Percentiles rank a stretch among this genome's conserved stretches.
These are phyloP conservation scores for Glaucomys volans DNA, from an alignment of 2,113 vertebrate genomes.

Conservation along the genomic window DNA sequence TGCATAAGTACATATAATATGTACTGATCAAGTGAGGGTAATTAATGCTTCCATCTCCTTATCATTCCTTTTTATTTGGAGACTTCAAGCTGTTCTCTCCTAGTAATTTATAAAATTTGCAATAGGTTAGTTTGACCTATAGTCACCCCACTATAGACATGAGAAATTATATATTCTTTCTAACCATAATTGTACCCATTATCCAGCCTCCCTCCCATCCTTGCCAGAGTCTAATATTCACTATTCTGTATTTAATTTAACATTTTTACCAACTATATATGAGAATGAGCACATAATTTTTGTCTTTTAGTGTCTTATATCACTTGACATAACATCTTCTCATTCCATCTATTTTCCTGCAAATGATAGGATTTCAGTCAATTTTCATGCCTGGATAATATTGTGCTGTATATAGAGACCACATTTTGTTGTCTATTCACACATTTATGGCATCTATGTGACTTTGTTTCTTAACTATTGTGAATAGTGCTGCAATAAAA, in stretches of 20 bases:
- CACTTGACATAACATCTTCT: not conserved
- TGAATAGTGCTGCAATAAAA: not conserved
- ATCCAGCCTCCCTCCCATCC: rapidly evolving
- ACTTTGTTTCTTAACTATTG: not conserved
- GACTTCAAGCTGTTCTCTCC: not conserved
- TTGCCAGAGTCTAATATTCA: not conserved
- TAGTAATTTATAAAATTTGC: not conserved
- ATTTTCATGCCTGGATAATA: not conserved
- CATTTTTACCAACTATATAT: not conserved
- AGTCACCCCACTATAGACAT: not conserved
- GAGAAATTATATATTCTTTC: not conserved
- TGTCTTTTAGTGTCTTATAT: not conserved
- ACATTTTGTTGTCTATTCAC: not conserved
- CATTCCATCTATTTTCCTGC: not conserved
- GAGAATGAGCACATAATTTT: not conserved
- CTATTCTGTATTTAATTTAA: not conserved
- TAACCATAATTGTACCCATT: not conserved
- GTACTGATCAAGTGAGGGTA: not conserved
- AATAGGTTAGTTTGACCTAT: not conserved
- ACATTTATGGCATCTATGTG: not conserved
- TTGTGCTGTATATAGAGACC: not conserved
- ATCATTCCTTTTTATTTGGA: not conserved
- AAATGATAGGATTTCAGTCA: not conserved
- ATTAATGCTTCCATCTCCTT: not conserved
- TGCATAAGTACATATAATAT: not conserved